phyloP scores from a whole-genome alignment of 1,140 invertebrate species.

The Zaprionus nigranus region DNA sequence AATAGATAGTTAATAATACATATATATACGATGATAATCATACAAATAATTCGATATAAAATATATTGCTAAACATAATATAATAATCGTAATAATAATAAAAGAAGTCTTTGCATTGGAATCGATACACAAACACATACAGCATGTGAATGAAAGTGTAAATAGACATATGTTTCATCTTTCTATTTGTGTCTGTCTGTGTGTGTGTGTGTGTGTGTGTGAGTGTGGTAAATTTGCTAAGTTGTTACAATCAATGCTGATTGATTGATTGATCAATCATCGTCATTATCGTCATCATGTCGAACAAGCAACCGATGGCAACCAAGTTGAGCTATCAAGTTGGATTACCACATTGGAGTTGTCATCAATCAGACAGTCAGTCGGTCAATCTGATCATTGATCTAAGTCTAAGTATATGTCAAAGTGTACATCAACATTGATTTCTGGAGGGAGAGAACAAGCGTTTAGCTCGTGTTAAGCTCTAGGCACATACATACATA shows the following conservation, averaged over 20 bases:
- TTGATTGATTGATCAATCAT: conserved; percentile 40
- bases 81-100: conserved; percentile 32
- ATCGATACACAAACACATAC: conserved; percentile 45
- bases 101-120: conserved; percentile 75
- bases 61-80: conserved; percentile 46
- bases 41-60: conserved; percentile 32
- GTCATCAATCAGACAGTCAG: conserved; percentile 36
- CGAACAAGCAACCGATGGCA: not conserved
- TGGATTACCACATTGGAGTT: conserved; percentile 22
- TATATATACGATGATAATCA: conserved; percentile 23
- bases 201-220: conserved; percentile 10
- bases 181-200: too few species aligned
- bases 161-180: conserved; percentile 13
- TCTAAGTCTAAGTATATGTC: conserved; percentile 41
- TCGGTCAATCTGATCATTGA: conserved; percentile 22
- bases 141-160: conserved; percentile 5
- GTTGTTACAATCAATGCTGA: conserved; percentile 41
- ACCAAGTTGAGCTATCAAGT: not conserved
- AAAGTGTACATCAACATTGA: conserved; percentile 25
- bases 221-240: conserved; percentile 42
- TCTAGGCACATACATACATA: conserved; percentile 54
- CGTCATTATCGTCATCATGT: not conserved
- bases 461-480: conserved; percentile 62
- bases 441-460: conserved; percentile 56
- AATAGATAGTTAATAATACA: conserved; percentile 34